A percentile compares a stretch with the other conserved stretches of the same genome.
phyloP scores from a whole-genome alignment of 2,888 invertebrate species.

The Thysanoteuthis rhombus region DNA sequence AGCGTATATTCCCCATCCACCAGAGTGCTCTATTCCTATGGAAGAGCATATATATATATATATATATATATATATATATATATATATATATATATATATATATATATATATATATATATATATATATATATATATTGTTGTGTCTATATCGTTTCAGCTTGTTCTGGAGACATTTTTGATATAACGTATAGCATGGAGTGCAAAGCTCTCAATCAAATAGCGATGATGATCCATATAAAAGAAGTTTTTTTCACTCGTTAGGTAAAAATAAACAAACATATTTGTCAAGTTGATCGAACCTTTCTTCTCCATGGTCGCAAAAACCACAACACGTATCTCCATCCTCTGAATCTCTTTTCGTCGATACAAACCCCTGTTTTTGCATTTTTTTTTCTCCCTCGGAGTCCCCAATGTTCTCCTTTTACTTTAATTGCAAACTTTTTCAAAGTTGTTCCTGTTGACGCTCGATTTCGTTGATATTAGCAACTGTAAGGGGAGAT shows the following conservation, averaged over 20 bases:
- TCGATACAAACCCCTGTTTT: not conserved
- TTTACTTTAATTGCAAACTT: not conserved
- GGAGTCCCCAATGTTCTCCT: not conserved
- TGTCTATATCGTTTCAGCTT: not conserved
- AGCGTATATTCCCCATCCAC: too few species aligned
- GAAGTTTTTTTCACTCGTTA: not conserved
- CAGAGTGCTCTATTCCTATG: too few species aligned
- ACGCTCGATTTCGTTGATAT: not conserved
- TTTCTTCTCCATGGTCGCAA: not conserved
- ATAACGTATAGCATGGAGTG: too few species aligned
- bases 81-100: too few species aligned
- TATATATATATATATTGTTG: not conserved
- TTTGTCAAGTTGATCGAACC: not conserved
- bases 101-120: too few species aligned
- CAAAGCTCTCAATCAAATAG: too few species aligned
- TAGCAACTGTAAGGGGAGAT: not conserved
- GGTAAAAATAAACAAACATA: not conserved
- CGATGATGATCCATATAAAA: too few species aligned
- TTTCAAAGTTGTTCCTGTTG: not conserved
- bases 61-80: too few species aligned
- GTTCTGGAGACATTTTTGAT: too few species aligned
- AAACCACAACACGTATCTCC: not conserved
- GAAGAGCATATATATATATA: too few species aligned
- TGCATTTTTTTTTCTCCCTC: not conserved
- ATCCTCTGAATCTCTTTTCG: not conserved